phyloP scores from a whole-genome alignment of 1,140 invertebrate genomes.

The Meloidogyne floridensis region DNA sequence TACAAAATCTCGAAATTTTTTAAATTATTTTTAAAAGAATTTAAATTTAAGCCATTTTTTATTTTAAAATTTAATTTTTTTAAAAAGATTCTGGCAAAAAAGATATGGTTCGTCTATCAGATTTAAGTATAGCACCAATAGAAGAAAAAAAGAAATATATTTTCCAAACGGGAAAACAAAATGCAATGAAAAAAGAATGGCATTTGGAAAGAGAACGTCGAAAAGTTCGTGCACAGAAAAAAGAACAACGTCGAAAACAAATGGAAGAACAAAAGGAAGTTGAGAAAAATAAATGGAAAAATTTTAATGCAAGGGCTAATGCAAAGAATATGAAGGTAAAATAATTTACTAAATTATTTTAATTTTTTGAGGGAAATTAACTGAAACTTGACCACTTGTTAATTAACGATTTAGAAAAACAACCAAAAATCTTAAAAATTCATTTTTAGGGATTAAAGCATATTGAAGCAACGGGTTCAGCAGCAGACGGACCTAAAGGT shows the following conservation, averaged over 20 bases:
- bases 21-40: no score
- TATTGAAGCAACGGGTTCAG: slow-evolving; percentile 44
- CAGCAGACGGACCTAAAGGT: slow-evolving; percentile 43
- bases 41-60: background rate
- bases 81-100: slow-evolving; percentile 45
- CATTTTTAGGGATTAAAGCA: slow-evolving; percentile 47
- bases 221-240: slow-evolving; percentile 51
- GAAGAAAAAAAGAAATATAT: slow-evolving; percentile 56
- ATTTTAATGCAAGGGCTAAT: slow-evolving; percentile 49
- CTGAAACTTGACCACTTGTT: no score
- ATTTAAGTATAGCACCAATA: slow-evolving; percentile 40
- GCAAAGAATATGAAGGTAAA: slow-evolving; percentile 46
- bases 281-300: slow-evolving; percentile 55
- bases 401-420: no score
- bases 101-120: slow-evolving; percentile 48
- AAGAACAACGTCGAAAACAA: slow-evolving; percentile 46
- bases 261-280: slow-evolving; percentile 49
- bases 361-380: background rate
- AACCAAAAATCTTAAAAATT: background rate
- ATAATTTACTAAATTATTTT: slow-evolving; percentile 14
- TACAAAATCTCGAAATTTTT: no score
- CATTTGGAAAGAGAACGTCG: slow-evolving; percentile 51
- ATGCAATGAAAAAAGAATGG: slow-evolving; percentile 51
- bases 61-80: background rate
- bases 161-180: slow-evolving; percentile 37